phyloP scores from a whole-genome alignment of 1,140 invertebrate genomes.

The Ips nitidus region DNA sequence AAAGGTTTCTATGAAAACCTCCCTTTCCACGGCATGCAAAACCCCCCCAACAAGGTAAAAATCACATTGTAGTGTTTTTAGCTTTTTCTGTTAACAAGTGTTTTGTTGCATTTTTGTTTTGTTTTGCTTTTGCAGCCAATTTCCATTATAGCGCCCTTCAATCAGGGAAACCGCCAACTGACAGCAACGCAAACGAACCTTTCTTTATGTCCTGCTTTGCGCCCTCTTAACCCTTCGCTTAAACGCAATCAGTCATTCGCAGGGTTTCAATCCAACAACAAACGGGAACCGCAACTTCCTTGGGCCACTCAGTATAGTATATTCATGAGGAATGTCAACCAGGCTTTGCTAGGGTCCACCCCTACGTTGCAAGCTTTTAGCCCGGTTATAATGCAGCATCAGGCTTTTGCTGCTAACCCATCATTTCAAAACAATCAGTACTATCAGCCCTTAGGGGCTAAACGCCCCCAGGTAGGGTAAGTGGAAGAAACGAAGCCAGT shows the following conservation, averaged over 20 bases:
- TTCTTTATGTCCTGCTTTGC: background rate
- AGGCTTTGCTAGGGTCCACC: conserved; percentile 13
- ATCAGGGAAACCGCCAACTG: conserved; percentile 39
- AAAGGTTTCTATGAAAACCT: conserved; percentile 89
- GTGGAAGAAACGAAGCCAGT: conserved; percentile 40
- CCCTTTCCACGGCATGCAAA: conserved; percentile 89
- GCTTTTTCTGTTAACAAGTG: conserved; percentile 16
- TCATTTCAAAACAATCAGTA: conserved; percentile 31
- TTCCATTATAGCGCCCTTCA: conserved; percentile 50
- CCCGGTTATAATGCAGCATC: background rate
- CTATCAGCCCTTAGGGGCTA: conserved; percentile 15
- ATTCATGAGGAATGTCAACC: conserved; percentile 29
- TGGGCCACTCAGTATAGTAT: conserved; percentile 33
- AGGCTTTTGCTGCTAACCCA: background rate
- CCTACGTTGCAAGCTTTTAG: conserved; percentile 9
- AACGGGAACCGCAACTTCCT: conserved; percentile 20
- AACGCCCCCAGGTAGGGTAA: conserved; percentile 16
- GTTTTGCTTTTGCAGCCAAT: conserved; percentile 51
- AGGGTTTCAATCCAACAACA: conserved; percentile 44
- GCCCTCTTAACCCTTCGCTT: conserved; percentile 20
- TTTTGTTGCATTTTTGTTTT: conserved; percentile 44
- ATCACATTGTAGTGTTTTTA: background rate
- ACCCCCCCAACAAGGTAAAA: conserved; percentile 85
- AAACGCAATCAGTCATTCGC: conserved; percentile 50
- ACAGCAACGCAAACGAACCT: conserved; percentile 5